These are phyloP conservation scores for Macrosiphum euphorbiae DNA, from an alignment of 2,888 invertebrate species.

Conservation along the genomic window DNA sequence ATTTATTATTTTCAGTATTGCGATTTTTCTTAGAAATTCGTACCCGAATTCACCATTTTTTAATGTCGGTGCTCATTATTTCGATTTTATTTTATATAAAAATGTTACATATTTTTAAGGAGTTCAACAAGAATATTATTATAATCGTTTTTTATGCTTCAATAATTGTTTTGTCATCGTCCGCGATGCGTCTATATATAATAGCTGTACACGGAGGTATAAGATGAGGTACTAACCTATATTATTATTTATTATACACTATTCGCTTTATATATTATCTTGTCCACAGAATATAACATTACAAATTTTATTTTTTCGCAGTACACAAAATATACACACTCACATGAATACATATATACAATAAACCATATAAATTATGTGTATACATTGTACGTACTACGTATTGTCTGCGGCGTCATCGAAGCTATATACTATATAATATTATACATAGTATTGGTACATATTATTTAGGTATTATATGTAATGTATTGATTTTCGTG, in stretches of 20 bases:
- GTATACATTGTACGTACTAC: not conserved
- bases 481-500: slow-evolving; percentile 6
- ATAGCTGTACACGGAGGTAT: not conserved
- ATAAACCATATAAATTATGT: not conserved
- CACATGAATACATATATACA: not conserved
- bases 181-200: not conserved
- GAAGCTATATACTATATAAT: not conserved
- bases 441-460: not conserved
- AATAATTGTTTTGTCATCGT: not conserved
- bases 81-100: not conserved
- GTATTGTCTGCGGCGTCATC: not conserved
- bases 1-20: not conserved
- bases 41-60: not conserved
- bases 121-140: not conserved
- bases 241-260: not conserved
- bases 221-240: not conserved
- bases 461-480: not conserved
- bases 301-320: not conserved
- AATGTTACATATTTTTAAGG: not conserved
- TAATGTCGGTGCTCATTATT: not conserved
- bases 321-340: not conserved
- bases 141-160: not conserved
- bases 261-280: not conserved
- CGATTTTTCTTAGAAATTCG: not conserved
- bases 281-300: not conserved